phyloP scores from a whole-genome alignment of 1,140 invertebrate species.

The Drosophila nannoptera region DNA sequence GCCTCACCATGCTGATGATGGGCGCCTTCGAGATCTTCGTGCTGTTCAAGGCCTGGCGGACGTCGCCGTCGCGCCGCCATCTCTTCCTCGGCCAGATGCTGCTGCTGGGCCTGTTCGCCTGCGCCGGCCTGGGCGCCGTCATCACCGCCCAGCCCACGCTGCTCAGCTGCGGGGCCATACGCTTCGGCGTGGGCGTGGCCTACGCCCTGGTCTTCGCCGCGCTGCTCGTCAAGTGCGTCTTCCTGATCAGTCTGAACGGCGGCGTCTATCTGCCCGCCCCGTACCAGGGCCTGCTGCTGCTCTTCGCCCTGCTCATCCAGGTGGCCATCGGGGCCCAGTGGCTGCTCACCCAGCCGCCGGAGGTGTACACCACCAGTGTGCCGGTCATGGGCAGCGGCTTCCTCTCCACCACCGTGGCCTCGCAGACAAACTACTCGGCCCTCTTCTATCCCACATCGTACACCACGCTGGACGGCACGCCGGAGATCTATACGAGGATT shows the following conservation, averaged over 20 bases:
- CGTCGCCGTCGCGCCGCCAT: constrained; percentile 90
- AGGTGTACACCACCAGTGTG: constrained; percentile 80
- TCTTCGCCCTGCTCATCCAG: constrained; percentile 94
- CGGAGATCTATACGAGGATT: constrained; percentile 70
- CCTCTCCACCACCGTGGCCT: constrained; percentile 64
- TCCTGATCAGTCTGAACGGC: constrained; percentile 92
- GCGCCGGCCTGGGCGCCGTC: constrained; percentile 88
- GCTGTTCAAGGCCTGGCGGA: constrained; percentile 91
- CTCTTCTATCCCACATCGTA: constrained; percentile 74
- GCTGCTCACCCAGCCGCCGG: constrained; percentile 87
- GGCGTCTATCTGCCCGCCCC: constrained; percentile 95
- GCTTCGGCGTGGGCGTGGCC: constrained; percentile 91
- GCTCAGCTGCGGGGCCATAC: constrained; percentile 89
- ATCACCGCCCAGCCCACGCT: constrained; percentile 89
- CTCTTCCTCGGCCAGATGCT: constrained; percentile 95
- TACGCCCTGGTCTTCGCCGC: constrained; percentile 95
- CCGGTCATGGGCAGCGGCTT: constrained; percentile 68
- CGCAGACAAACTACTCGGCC: constrained; percentile 62
- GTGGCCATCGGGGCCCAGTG: constrained; percentile 93
- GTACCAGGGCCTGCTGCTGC: constrained; percentile 92
- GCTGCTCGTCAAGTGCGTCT: constrained; percentile 95
- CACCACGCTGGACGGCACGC: constrained; percentile 66
- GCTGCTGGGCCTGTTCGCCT: constrained; percentile 90
- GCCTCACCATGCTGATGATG: constrained; percentile 89
- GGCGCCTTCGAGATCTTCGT: constrained; percentile 92